Evolutionary conservation across 2,888 invertebrate genomes (phyloP).

Genomic region (Acanthosepion esculentum): DNA sequence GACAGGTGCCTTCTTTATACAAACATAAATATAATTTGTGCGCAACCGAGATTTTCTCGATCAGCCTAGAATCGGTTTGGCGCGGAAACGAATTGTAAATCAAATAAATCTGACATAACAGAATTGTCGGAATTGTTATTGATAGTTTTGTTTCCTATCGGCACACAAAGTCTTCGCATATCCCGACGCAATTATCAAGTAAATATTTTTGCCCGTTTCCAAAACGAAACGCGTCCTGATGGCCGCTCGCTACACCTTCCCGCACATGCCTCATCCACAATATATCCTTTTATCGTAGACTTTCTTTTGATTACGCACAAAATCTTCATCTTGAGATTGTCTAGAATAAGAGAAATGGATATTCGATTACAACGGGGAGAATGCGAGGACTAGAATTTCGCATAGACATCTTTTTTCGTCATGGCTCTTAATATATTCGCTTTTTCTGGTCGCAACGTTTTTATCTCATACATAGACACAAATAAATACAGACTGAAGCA

Average conservation of each 20-base stretch:
- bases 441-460: too few species aligned
- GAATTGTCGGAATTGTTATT: constrained; percentile 33
- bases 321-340: too few species aligned
- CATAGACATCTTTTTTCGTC: too few species aligned
- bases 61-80: background rate
- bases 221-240: background rate
- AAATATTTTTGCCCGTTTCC: background rate
- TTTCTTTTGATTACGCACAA: too few species aligned
- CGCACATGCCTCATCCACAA: background rate
- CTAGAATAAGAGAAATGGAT: too few species aligned
- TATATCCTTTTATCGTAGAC: background rate
- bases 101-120: background rate
- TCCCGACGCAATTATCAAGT: background rate
- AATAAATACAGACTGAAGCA: too few species aligned
- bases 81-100: background rate
- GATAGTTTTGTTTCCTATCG: background rate
- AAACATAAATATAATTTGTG: background rate
- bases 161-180: background rate
- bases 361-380: too few species aligned
- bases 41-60: background rate
- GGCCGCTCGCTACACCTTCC: background rate
- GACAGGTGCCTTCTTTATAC: background rate
- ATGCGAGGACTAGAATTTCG: too few species aligned
- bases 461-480: too few species aligned
- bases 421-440: too few species aligned